Evolutionary conservation across 2,888 invertebrate species (phyloP).

Genomic region (Cremastinae sp.): DNA sequence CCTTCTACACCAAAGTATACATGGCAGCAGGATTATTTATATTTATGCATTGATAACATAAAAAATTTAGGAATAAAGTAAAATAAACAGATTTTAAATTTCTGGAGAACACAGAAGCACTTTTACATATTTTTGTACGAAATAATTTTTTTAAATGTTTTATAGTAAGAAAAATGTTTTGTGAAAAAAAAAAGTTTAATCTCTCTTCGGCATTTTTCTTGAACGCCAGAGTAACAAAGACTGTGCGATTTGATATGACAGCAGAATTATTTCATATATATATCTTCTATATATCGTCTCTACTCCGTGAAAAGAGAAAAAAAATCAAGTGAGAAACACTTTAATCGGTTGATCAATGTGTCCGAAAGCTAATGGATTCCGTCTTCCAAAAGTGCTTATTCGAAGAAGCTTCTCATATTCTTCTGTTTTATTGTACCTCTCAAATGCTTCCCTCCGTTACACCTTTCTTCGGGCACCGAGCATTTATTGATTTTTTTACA

Average conservation of each 20-base stretch:
- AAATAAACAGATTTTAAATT: too few relatives aligned
- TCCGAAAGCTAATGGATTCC: slow-evolving; percentile 33
- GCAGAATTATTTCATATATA: slow-evolving; percentile 32
- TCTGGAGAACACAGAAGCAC: too few relatives aligned
- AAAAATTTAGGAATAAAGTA: too few relatives aligned
- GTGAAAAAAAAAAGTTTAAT: too few relatives aligned
- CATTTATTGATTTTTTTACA: not conserved
- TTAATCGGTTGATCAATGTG: slow-evolving; percentile 8
- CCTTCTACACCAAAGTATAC: too few relatives aligned
- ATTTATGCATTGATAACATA: too few relatives aligned
- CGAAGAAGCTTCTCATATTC: slow-evolving; percentile 14
- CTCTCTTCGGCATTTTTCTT: not conserved
- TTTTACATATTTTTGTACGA: too few relatives aligned
- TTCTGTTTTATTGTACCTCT: not conserved
- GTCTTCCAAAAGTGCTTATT: slow-evolving; percentile 14
- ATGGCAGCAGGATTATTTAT: too few relatives aligned
- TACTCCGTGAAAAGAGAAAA: slow-evolving; percentile 4
- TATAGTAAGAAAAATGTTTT: too few relatives aligned
- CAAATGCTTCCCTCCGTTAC: not conserved
- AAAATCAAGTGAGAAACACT: slow-evolving; percentile 18
- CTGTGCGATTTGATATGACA: slow-evolving; percentile 31
- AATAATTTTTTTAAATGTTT: too few relatives aligned
- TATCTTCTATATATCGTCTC: slow-evolving; percentile 11
- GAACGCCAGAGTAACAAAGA: slow-evolving; percentile 29
- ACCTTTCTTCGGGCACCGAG: slow-evolving; percentile 3